Evolutionary conservation across 2,888 invertebrate genomes (phyloP).

Genomic region (Coleophora deauratella): DNA sequence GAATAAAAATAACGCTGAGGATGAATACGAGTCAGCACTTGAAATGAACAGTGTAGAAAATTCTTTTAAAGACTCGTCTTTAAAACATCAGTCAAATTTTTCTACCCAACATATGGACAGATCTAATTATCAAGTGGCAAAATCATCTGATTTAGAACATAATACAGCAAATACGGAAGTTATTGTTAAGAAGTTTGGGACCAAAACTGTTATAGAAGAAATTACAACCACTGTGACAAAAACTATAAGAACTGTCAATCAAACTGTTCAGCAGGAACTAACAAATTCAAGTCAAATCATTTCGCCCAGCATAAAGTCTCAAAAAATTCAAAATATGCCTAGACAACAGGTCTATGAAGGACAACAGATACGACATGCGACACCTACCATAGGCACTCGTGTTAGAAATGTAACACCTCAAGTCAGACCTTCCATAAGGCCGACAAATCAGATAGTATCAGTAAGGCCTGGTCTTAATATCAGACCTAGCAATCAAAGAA

Average conservation of each 20-base stretch:
- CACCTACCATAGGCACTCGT: conserved; percentile 19
- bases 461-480: conserved; percentile 28
- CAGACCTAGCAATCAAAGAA: conserved; percentile 32
- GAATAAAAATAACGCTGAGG: not conserved
- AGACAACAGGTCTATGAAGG: conserved; percentile 33
- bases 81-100: conserved; percentile 18
- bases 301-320: conserved; percentile 25
- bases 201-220: conserved; percentile 61
- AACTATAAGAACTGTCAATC: conserved; percentile 62
- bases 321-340: conserved; percentile 32
- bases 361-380: conserved; percentile 35
- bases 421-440: conserved; percentile 19
- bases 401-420: conserved; percentile 12
- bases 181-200: conserved; percentile 58
- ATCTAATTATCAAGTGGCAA: conserved; percentile 33
- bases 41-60: conserved; percentile 15
- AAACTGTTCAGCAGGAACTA: conserved; percentile 50
- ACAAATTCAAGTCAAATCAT: conserved; percentile 32
- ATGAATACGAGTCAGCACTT: conserved; percentile 8
- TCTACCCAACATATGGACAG: conserved; percentile 28
- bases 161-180: conserved; percentile 54
- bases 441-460: conserved; percentile 37
- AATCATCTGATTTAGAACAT: too few species aligned
- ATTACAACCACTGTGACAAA: conserved; percentile 66
- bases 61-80: conserved; percentile 27